Base-by-base conservation (phyloP, 2,888 invertebrate genomes). In the Anarsia innoxiella region DNA sequence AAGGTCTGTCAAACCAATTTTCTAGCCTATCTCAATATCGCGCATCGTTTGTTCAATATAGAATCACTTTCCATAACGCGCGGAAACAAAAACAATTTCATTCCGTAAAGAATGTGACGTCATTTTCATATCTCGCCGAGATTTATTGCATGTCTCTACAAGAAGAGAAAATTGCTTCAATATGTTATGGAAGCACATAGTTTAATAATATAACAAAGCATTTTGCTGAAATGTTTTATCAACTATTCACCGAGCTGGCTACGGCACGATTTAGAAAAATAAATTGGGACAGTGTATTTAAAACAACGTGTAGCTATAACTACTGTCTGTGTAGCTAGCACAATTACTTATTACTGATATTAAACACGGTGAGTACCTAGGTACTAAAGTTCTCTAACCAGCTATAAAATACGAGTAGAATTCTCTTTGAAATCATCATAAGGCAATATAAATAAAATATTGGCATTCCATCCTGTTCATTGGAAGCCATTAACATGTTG, bases 371-470 rank as follows among this genome's bases (percentile, higher is more conserved):
- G 11, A 11, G 12, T 32, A 13, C 13, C 10, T 5, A 3, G 34
- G 10, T 27, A n/a, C n/a, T n/a, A n/a, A n/a, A n/a, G n/a, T n/a
- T n/a, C n/a, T 12, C 26, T 11, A 12, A 4, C 13, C 13, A 28
- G n/a, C 5, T 10, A 16, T 34, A 34, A 36, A 28, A 35, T 14
- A 29, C 6, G 11, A 30, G 12, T 14, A 4, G 12, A 2, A 30
- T 23, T 10, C 29, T 1, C 9, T 12, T 39, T 30, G 35, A 39
- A 39, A 39, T 39, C 30, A 35, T 28, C 35, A 31, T 23, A 2
- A 16, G 36, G 36, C 40, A 37, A 40, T 37, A 42, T 39, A 37
- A 39, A 42, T 46, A 39, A 42, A 33, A 46, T 42, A 44, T 42
- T 36, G 28, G 39, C 25, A 28, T 26, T 37, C 29, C 34, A 41